phyloP scores from a whole-genome alignment of 1,140 invertebrate species.

The Drosophila kepulauana region DNA sequence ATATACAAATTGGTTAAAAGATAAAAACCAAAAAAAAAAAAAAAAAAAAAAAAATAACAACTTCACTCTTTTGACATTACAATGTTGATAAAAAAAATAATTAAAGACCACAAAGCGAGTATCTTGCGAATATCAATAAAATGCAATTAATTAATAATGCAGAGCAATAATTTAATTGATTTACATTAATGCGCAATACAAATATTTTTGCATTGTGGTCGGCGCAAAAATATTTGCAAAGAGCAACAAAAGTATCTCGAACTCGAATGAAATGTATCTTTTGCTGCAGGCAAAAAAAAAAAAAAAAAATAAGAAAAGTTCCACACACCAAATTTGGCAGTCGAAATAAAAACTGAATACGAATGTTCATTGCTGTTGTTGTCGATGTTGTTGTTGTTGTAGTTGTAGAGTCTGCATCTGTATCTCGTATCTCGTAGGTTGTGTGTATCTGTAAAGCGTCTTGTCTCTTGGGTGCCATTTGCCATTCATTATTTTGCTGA shows the following conservation, averaged over 20 bases:
- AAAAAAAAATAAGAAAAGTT: too few species aligned
- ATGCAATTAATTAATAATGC: neutral
- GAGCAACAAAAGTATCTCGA: conserved; percentile 3
- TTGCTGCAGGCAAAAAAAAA: too few species aligned
- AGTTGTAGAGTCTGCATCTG: neutral
- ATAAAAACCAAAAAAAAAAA: neutral
- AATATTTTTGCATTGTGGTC: neutral
- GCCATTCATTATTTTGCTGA: conserved; percentile 66
- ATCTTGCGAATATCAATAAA: too few species aligned
- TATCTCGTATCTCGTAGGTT: neutral
- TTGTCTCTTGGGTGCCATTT: conserved; percentile 66
- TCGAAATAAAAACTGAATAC: too few species aligned
- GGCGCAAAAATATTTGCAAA: too few species aligned
- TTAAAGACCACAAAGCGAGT: too few species aligned
- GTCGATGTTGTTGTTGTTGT: neutral
- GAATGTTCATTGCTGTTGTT: conserved; percentile 9
- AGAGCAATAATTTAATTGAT: too few species aligned
- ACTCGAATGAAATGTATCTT: conserved; percentile 2
- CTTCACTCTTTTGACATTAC: too few species aligned
- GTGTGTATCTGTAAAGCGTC: conserved; percentile 36
- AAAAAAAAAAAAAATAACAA: neutral
- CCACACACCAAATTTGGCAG: conserved; percentile 2
- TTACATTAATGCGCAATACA: too few species aligned
- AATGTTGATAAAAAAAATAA: too few species aligned
- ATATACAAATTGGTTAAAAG: too few species aligned